phyloP scores from a whole-genome alignment of 2,888 invertebrate genomes.

The Ganaspis brasiliensis region DNA sequence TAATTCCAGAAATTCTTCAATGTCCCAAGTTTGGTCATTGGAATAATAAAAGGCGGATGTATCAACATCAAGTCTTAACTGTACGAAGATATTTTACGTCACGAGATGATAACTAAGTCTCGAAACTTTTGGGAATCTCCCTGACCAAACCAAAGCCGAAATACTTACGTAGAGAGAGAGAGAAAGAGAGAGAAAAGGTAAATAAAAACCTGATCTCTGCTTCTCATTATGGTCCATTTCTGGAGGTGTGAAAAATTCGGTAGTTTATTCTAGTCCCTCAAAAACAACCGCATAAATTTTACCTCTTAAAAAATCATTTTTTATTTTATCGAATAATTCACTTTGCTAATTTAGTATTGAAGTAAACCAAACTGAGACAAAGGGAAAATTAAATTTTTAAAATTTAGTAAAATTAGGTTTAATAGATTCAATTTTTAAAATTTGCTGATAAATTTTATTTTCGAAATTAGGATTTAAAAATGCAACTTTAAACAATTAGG shows the following conservation, averaged over 20 bases:
- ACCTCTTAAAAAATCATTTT: conserved; percentile 3
- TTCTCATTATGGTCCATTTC: conserved; percentile 13
- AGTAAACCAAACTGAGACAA: too few species aligned
- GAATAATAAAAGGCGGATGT: conserved; percentile 28
- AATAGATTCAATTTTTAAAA: too few species aligned
- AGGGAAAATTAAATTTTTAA: too few species aligned
- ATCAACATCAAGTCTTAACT: conserved; percentile 27
- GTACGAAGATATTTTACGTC: conserved; percentile 24
- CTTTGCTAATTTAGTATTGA: background rate
- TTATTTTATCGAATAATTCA: background rate
- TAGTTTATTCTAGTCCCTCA: conserved; percentile 5
- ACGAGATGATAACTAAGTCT: background rate
- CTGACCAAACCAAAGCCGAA: conserved; percentile 17
- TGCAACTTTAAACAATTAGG: too few species aligned
- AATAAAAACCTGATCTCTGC: conserved; percentile 20
- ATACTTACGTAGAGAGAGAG: conserved; percentile 10
- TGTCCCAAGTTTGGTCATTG: conserved; percentile 9
- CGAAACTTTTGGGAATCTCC: conserved; percentile 32
- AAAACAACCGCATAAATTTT: conserved; percentile 18
- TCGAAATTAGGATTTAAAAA: too few species aligned
- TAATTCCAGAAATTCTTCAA: conserved; percentile 27
- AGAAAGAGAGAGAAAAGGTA: too few species aligned
- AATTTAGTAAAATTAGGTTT: too few species aligned
- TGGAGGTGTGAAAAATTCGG: conserved; percentile 23
- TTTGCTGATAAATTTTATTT: too few species aligned